Evolutionary conservation across 2,113 vertebrate species (phyloP).

Genomic region (Coturnix japonica): DNA sequence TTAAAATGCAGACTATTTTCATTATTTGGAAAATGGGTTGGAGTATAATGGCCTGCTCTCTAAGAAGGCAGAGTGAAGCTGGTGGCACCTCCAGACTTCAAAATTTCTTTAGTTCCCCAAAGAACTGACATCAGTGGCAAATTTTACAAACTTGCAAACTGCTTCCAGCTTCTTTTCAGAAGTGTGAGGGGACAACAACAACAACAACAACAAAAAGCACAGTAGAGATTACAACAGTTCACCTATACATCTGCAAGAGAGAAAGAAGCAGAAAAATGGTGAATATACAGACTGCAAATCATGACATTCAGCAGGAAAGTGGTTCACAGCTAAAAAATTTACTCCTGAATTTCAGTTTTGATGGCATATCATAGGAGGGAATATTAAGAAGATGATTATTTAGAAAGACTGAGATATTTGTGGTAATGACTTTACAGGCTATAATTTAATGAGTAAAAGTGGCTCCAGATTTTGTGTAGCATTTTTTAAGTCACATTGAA

Average conservation of each 20-base stretch:
- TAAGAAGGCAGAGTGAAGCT: not conserved
- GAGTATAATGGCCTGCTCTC: not conserved
- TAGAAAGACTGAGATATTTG: slow-evolving; percentile 45
- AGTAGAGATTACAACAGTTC: not conserved
- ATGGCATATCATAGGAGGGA: not conserved
- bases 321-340: not conserved
- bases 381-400: slow-evolving; percentile 41
- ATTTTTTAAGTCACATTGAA: not conserved
- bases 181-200: not conserved
- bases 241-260: not conserved
- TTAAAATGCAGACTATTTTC: not conserved
- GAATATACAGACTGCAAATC: not conserved
- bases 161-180: not conserved
- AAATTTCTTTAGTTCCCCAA: not conserved
- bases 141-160: not conserved
- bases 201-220: not conserved
- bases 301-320: not conserved
- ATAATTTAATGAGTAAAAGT: slow-evolving; percentile 45
- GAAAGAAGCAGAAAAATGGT: not conserved
- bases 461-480: not conserved
- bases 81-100: not conserved
- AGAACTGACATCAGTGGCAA: not conserved
- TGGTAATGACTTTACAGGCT: not conserved
- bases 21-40: not conserved
- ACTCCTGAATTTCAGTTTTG: slow-evolving; percentile 20